phyloP scores from a whole-genome alignment of 2,888 invertebrate genomes.

The Agrochola lychnidis region DNA sequence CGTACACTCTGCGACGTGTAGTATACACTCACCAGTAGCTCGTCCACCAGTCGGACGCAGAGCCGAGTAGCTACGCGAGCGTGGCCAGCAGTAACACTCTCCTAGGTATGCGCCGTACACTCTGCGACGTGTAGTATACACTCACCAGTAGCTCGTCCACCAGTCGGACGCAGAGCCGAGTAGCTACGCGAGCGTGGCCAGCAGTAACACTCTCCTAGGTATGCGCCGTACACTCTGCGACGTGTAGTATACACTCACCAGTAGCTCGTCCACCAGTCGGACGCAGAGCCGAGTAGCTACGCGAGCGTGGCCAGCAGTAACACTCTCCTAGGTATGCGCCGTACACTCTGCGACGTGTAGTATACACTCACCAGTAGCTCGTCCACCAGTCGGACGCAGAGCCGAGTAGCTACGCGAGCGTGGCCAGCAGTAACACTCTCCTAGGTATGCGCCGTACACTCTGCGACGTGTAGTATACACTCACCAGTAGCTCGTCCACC shows the following conservation, averaged over 20 bases:
- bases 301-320: constrained; percentile 92
- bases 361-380: constrained; percentile 92
- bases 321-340: constrained; percentile 93
- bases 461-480: constrained; percentile 33
- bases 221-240: constrained; percentile 90
- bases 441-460: constrained; percentile 92
- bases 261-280: constrained; percentile 95
- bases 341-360: constrained; percentile 80
- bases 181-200: constrained; percentile 92
- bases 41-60: constrained; percentile 95
- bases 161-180: constrained; percentile 94
- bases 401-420: constrained; percentile 92
- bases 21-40: constrained; percentile 92
- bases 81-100: constrained; percentile 92
- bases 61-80: constrained; percentile 93
- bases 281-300: constrained; percentile 93
- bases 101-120: constrained; percentile 92
- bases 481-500: constrained; percentile 95
- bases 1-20: constrained; percentile 82
- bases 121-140: background rate
- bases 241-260: constrained; percentile 89
- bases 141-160: constrained; percentile 94
- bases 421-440: constrained; percentile 92
- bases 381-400: constrained; percentile 95
- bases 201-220: constrained; percentile 92